Percentiles rank a stretch among this genome's conserved stretches.
Evolutionary conservation across 2,888 invertebrate genomes (phyloP).

Genomic region (Hirtodrosophila histrioides): DNA sequence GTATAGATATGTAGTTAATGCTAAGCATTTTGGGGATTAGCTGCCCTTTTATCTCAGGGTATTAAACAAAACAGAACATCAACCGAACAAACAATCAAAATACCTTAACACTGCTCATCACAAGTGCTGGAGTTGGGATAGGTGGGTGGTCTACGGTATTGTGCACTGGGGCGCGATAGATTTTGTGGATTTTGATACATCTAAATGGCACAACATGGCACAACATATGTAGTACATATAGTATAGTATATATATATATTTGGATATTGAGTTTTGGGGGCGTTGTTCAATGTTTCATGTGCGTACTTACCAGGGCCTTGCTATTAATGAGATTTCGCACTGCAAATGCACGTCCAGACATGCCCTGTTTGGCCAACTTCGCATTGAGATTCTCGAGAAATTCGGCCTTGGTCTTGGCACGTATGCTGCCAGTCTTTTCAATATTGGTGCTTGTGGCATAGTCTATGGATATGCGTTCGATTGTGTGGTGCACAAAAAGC

Average conservation of each 20-base stretch:
- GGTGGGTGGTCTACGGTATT: conserved; percentile 80
- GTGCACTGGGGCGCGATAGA: conserved; percentile 82
- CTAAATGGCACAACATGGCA: conserved; percentile 42
- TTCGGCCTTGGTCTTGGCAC: conserved; percentile 85
- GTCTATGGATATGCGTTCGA: conserved; percentile 62
- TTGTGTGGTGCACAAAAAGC: conserved; percentile 19
- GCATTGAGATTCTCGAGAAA: conserved; percentile 93
- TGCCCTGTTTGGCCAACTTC: conserved; percentile 88
- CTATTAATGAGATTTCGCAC: conserved; percentile 90
- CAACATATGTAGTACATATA: conserved; percentile 18
- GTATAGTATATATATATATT: background rate
- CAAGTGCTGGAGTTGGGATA: conserved; percentile 63
- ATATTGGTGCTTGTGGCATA: conserved; percentile 84
- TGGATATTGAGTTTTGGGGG: background rate
- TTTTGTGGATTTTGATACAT: conserved; percentile 82
- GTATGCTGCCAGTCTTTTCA: conserved; percentile 84
- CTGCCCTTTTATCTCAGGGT: too few species aligned
- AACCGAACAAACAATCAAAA: conserved; percentile 48
- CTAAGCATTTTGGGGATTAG: conserved; percentile 43
- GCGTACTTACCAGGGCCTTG: conserved; percentile 87
- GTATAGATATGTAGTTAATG: conserved; percentile 40
- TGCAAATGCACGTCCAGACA: conserved; percentile 87
- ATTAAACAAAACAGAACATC: conserved; percentile 31
- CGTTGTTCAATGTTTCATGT: background rate
- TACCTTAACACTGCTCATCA: conserved; percentile 81